Evolutionary conservation across 2,113 vertebrate genomes (phyloP), one percentile per base, ranked within the genome.

Genomic region (Dicerorhinus sumatrensis): DNA sequence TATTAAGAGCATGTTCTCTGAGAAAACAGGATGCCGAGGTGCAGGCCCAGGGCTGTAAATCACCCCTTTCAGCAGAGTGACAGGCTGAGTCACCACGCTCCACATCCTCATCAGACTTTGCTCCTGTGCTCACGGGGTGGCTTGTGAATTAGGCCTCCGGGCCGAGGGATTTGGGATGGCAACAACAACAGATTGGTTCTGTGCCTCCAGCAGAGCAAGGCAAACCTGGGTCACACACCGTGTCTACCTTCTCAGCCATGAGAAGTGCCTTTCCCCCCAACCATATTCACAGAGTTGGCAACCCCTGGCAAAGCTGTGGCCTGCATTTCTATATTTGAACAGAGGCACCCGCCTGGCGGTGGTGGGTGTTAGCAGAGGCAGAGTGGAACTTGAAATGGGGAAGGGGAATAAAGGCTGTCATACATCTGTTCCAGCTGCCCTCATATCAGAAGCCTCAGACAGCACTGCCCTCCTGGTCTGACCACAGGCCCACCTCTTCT

Each of bases 181-280:
- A n/a, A 88, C 65, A 80, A 91, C 42, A 6, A 86, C 76, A 90
- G 67, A 33, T 42, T 2, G 36, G 27, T 12, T 93, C 48, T 60
- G 58, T 42, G 23, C 56, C 70, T 89, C 96, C 88, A 31, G 33
- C 67, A 89, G 79, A 63, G 42, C 48, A 46, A 51, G 3, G 51
- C 46, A 14, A 51, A 18, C 39, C 21, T 3, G 0, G 6, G 5
- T 25, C 36, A 72, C 14, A n/a, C 39, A 39, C 1, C 0, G 0
- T 12, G 5, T 42, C 48, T 75, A 13, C 1, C 23, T 79, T 92
- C 93, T 87, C 3, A n/a, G 77, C 86, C 76, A 1, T 0, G 4
- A 91, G 39, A 42, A 92, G 67, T 5, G 94, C 13, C 88, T 76
- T 95, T 91, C 3, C 0, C 33, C 69, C 51, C 48, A 48, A 14